Percentiles rank a stretch among this genome's conserved stretches.
phyloP scores from a whole-genome alignment of 2,113 vertebrate species.

The Microcebus jonahi region DNA sequence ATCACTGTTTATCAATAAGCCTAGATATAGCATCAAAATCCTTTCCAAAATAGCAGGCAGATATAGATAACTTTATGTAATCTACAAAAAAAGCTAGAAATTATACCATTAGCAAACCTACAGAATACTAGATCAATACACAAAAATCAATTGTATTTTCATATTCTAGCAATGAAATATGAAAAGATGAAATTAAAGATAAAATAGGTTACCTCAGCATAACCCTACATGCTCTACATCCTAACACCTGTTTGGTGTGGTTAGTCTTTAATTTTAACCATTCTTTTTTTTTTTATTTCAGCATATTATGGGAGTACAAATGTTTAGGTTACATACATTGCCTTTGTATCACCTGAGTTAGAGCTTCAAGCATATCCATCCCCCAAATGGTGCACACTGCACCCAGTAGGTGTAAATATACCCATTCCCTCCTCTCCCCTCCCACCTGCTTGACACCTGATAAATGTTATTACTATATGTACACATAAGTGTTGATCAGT shows the following conservation, averaged over 20 bases:
- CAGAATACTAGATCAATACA: background rate
- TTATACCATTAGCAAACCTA: slow-evolving; percentile 14
- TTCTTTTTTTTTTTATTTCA: background rate
- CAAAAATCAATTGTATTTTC: slow-evolving; percentile 2
- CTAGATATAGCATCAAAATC: slow-evolving; percentile 7
- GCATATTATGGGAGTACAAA: too few species aligned
- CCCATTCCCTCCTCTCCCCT: too few species aligned
- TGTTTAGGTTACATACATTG: too few species aligned
- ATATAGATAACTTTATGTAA: background rate
- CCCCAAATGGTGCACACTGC: too few species aligned
- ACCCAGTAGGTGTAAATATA: too few species aligned
- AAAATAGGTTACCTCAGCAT: background rate
- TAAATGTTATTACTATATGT: too few species aligned
- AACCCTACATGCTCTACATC: background rate
- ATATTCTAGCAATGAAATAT: background rate
- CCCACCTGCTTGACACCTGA: too few species aligned
- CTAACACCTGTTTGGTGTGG: background rate
- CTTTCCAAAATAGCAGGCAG: background rate
- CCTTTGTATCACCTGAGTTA: too few species aligned
- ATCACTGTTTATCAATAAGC: background rate
- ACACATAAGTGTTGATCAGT: too few species aligned
- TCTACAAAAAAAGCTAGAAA: background rate
- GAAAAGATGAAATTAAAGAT: background rate
- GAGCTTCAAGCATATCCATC: too few species aligned
- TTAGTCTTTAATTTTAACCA: background rate